Conservation (phyloP, 2,888 invertebrate genomes). For the Cylindroiulus punctatus region DNA sequence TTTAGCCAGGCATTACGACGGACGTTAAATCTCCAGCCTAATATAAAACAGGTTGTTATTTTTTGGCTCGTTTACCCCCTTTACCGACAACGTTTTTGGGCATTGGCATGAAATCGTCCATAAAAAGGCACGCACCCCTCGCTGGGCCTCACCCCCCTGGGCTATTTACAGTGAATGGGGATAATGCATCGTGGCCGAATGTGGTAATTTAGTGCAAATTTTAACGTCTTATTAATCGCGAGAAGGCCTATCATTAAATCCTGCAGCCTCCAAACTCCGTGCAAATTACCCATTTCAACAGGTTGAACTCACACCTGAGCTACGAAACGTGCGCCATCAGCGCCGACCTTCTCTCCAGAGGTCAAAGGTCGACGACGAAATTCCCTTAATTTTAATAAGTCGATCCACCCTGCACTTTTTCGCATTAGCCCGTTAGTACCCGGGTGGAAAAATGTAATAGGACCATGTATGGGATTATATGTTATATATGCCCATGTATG, state of each 20-base stretch:
- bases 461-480: too few relatives aligned
- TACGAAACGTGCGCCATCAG: constrained; percentile 33
- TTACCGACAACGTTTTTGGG: constrained; percentile 24
- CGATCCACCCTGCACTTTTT: background rate
- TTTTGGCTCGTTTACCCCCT: constrained; percentile 45
- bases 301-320: constrained; percentile 45
- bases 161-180: constrained; percentile 43
- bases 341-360: background rate
- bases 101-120: constrained; percentile 40
- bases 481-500: too few relatives aligned
- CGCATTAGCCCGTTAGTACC: background rate
- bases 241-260: constrained; percentile 47
- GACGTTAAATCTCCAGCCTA: constrained; percentile 39
- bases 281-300: constrained; percentile 47
- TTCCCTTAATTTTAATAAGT: background rate
- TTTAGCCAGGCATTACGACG: constrained; percentile 35
- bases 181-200: constrained; percentile 36
- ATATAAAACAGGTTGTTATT: constrained; percentile 47
- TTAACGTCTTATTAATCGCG: constrained; percentile 45
- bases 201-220: constrained; percentile 41
- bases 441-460: too few relatives aligned
- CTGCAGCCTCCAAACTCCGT: constrained; percentile 34
- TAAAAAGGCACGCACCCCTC: constrained; percentile 25
- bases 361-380: constrained; percentile 4
- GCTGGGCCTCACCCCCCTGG: background rate